A percentile compares a stretch with the other conserved stretches of the same genome.
Conservation (phyloP, 35 echinoderm and acorn worm genomes). For the Ptychodera flava region DNA sequence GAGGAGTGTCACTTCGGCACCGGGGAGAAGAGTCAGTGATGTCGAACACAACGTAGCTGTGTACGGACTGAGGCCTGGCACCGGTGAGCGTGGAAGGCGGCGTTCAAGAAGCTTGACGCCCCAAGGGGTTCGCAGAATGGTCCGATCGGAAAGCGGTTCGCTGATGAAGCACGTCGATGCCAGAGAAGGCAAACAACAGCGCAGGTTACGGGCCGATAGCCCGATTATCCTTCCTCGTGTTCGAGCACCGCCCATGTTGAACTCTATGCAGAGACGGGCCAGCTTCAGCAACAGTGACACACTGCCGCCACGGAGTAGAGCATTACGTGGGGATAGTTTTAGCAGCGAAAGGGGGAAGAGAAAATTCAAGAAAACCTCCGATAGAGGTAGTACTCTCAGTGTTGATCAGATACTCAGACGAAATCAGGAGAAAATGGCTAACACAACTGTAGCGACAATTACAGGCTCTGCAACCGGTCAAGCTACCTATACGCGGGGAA, state of each 20-base stretch:
- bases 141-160: not conserved
- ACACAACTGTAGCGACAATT: no score
- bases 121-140: not conserved
- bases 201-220: not conserved
- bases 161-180: not conserved
- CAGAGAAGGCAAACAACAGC: not conserved
- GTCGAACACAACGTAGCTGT: not conserved
- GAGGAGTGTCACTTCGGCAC: no score
- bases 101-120: no score
- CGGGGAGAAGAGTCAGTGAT: not conserved
- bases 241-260: not conserved
- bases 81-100: not conserved
- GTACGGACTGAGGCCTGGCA: not conserved
- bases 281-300: not conserved
- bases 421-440: not conserved
- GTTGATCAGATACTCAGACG: not conserved
- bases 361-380: not conserved
- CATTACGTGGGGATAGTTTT: no score
- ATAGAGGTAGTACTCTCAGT: not conserved
- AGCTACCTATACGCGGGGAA: not conserved
- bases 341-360: no score
- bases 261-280: not conserved
- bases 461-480: not conserved
- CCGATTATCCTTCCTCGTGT: not conserved
- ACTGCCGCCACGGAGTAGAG: no score